phyloP scores from a whole-genome alignment of 53 echinoderm and acorn worm species.

The Stichopus horrens region DNA sequence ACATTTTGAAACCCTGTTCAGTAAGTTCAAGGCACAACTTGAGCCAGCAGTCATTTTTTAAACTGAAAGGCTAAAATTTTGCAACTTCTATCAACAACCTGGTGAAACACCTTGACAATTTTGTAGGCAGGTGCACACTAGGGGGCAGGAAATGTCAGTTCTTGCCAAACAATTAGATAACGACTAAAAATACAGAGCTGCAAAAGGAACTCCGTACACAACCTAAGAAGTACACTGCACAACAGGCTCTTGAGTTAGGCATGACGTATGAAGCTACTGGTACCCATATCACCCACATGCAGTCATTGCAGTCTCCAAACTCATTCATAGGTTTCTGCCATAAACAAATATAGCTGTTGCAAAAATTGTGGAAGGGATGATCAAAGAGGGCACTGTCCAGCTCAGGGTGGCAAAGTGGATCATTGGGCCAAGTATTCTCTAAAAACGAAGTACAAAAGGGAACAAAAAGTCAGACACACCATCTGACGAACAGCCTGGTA shows the following conservation, averaged over 20 bases:
- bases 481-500: conserved; percentile 53
- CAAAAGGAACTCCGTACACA: conserved; percentile 46
- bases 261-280: conserved; percentile 50
- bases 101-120: conserved; percentile 48
- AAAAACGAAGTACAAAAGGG: background rate
- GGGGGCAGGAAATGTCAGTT: conserved; percentile 49
- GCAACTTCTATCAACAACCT: conserved; percentile 4
- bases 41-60: background rate
- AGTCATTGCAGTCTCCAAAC: conserved; percentile 11
- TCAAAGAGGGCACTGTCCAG: conserved; percentile 35
- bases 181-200: conserved; percentile 45
- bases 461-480: conserved; percentile 52
- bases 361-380: conserved; percentile 47
- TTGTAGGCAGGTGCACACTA: conserved; percentile 46
- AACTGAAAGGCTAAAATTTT: background rate
- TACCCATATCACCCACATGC: conserved; percentile 30
- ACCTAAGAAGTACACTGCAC: conserved; percentile 25
- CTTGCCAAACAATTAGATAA: conserved; percentile 30
- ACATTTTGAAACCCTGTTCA: background rate
- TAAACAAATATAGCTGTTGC: background rate
- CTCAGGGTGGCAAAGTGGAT: conserved; percentile 28
- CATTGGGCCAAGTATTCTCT: conserved; percentile 50
- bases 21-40: background rate
- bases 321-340: background rate
- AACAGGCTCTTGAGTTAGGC: too few relatives aligned